Conservation (phyloP, 2,113 vertebrate genomes). For the Riparia riparia region DNA sequence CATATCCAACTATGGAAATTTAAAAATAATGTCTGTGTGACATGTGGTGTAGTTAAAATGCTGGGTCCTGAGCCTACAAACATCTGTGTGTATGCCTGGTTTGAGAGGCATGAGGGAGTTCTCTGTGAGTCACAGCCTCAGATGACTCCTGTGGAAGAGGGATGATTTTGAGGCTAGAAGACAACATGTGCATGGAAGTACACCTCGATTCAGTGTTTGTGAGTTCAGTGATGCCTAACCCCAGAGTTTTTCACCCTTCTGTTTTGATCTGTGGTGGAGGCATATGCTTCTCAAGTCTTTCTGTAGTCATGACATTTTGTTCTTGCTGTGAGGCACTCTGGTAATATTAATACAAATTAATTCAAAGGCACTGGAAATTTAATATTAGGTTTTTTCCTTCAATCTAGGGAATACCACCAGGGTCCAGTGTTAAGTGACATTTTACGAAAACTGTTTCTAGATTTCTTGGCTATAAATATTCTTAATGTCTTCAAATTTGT, state of each 20-base stretch:
- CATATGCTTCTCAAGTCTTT: neutral
- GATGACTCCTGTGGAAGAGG: neutral
- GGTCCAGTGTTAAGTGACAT: neutral
- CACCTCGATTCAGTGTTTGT: neutral
- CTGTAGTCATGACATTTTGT: neutral
- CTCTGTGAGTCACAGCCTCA: neutral
- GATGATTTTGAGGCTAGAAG: neutral
- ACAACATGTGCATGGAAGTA: fast-evolving
- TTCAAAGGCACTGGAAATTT: neutral
- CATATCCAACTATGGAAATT: neutral
- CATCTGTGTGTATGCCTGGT: neutral
- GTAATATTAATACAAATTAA: neutral
- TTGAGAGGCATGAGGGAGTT: neutral
- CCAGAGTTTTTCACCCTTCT: neutral
- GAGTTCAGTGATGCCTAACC: neutral
- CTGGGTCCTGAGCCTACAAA: neutral
- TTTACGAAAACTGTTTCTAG: neutral
- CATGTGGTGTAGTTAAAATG: neutral
- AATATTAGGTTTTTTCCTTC: neutral
- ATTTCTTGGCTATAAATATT: neutral
- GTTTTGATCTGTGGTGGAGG: neutral
- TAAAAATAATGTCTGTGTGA: neutral
- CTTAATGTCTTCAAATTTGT: neutral
- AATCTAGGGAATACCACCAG: neutral
- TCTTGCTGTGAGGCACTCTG: neutral